Evolutionary conservation across 2,113 vertebrate genomes (phyloP).

Genomic region (Anas platyrhynchos): DNA sequence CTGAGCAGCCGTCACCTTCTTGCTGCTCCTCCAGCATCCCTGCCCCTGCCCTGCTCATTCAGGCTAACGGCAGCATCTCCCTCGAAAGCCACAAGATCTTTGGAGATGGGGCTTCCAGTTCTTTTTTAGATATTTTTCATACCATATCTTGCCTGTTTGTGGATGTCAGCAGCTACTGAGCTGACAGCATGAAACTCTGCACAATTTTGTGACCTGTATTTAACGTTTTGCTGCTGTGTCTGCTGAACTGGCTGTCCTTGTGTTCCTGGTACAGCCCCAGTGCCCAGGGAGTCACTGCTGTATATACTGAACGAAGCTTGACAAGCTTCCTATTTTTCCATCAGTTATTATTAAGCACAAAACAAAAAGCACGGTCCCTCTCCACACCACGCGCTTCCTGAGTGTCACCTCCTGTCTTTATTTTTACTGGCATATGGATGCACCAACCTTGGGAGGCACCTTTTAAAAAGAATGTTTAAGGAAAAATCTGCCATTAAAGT

Average conservation of each 20-base stretch:
- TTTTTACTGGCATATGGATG: neutral
- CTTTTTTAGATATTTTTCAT: neutral
- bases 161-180: neutral
- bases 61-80: neutral
- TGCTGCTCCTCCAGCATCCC: neutral
- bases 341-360: no score
- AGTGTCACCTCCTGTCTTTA: neutral
- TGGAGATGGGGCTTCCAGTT: neutral
- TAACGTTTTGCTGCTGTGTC: neutral
- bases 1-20: neutral
- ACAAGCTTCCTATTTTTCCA: neutral
- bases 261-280: neutral
- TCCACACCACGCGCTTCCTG: fast-evolving
- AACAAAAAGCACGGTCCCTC: neutral
- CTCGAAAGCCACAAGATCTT: neutral
- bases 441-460: neutral
- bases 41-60: neutral
- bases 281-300: neutral
- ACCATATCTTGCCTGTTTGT: neutral
- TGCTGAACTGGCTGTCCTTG: neutral
- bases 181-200: neutral
- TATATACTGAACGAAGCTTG: no score
- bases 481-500: slow-evolving; percentile 58
- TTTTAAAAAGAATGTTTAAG: slow-evolving; percentile 23
- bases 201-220: neutral